Base-by-base conservation (phyloP, 2,113 vertebrate genomes). In the Eulacestoma nigropectus region DNA sequence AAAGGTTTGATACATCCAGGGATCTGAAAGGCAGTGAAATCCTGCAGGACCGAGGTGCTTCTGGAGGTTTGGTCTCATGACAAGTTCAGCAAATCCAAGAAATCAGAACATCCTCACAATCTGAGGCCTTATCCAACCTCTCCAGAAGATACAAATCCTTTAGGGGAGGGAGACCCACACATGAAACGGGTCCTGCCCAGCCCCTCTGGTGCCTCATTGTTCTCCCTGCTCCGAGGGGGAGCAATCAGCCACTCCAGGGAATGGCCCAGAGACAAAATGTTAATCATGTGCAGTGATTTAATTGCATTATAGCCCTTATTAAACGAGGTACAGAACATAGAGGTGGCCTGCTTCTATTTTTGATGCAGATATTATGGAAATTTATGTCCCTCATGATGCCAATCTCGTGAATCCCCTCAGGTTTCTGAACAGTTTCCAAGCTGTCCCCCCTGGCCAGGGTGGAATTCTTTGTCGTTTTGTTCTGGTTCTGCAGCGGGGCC, bases 311-410 rank as follows among this genome's bases (percentile, higher is more conserved):
- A 84, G 79, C 93, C 95, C 76, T 96, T 95, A 95, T 92, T 93
- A 63, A 98, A 97, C 72, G 84, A 97, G 87, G 64, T 33, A 68
- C 50, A 44, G 93, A 96, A 55, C 65, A 84, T 27, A 60, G 70
- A 84, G 85, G 83, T 85, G 68, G 86, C 69, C 69, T 73, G 83
- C 69, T 84, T 68, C 72, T 91, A 94, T 72, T 97, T 95, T 59
- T 65, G 69, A 97, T 96, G 96, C 91, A 95, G 97, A 96, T 95
- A 25, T 95, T 94, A 95, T 96, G 97, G 91, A 97, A 96, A 98
- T 97, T 62, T 97, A 95, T 96, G 95, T 95, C 95, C 88, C 93
- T 86, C 96, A 75, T 95, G 95, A 85, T 97, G 95, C 89, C 88
- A 94, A 68, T 85, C 94, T 89, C 44, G 47, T 67, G 90, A 80